Percentiles rank a stretch among this genome's conserved stretches.
Conservation (phyloP, 2,888 invertebrate species). For the Caenorhabditis zanzibari region DNA sequence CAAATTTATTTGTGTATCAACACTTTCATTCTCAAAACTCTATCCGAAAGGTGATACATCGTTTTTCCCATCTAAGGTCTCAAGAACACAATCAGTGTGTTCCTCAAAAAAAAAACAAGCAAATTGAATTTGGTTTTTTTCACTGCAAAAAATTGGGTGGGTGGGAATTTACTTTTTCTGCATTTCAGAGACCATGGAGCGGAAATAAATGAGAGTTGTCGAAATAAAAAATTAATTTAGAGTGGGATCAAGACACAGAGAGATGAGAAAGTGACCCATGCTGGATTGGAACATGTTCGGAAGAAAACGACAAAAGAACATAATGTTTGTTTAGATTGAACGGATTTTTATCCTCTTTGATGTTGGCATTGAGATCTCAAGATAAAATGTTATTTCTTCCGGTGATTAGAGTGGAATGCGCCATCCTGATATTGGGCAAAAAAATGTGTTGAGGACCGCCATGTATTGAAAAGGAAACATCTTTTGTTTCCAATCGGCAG, state of each 20-base stretch:
- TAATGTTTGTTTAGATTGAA: conserved; percentile 46
- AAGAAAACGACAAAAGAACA: conserved; percentile 20
- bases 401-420: neutral
- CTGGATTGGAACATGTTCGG: conserved; percentile 18
- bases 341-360: conserved; percentile 20
- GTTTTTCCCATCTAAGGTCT: too few species aligned
- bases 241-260: conserved; percentile 29
- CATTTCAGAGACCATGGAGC: neutral
- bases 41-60: neutral
- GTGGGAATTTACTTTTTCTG: conserved; percentile 3
- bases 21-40: neutral
- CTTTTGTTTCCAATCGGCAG: too few species aligned
- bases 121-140: neutral
- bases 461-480: neutral
- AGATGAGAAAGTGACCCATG: conserved; percentile 40
- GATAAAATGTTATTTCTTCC: neutral
- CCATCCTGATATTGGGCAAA: neutral
- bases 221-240: neutral
- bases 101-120: neutral
- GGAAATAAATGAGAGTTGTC: neutral
- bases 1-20: conserved; percentile 48
- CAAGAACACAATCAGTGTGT: neutral
- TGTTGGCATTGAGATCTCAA: conserved; percentile 6
- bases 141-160: neutral
- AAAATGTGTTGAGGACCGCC: too few species aligned